phyloP scores from a whole-genome alignment of 30 jellyfish, hydroid and myxozoan species.

The Mastigias papua region DNA sequence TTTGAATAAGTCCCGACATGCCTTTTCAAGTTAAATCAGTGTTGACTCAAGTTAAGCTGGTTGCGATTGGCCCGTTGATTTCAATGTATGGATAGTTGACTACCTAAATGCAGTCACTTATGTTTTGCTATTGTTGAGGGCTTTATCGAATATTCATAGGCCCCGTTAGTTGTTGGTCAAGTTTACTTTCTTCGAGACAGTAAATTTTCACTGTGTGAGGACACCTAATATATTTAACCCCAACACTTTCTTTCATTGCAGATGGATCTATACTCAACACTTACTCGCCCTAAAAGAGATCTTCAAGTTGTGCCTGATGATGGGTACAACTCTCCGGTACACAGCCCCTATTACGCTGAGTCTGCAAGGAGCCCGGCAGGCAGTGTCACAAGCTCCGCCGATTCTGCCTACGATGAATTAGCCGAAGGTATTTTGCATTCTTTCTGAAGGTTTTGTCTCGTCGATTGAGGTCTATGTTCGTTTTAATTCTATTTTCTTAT shows the following conservation, averaged over 20 bases:
- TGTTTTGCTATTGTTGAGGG: not conserved
- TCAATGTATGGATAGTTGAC: not conserved
- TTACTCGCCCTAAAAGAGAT: not conserved
- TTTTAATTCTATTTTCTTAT: too few species aligned
- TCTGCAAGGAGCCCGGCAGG: conserved; percentile 24
- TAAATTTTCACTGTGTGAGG: not conserved
- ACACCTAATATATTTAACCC: not conserved
- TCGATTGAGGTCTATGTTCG: not conserved
- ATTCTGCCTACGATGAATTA: conserved; percentile 80
- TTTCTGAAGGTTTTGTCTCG: too few species aligned
- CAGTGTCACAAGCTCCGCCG: conserved; percentile 61
- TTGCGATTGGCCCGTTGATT: not conserved
- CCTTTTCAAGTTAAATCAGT: not conserved
- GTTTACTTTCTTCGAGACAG: not conserved
- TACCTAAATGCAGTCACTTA: not conserved
- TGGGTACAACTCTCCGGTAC: conserved; percentile 36
- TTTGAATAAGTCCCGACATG: not conserved
- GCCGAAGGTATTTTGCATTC: conserved; percentile 74
- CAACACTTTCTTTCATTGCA: not conserved
- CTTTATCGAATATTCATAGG: not conserved
- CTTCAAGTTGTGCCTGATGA: conserved; percentile 48
- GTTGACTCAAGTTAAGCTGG: not conserved
- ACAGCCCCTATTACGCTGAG: conserved; percentile 8
- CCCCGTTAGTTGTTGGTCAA: not conserved
- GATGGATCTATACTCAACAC: conserved; percentile 15